These are phyloP conservation scores for Carettochelys insculpta DNA, from an alignment of 2,113 vertebrate genomes.

Conservation along the genomic window DNA sequence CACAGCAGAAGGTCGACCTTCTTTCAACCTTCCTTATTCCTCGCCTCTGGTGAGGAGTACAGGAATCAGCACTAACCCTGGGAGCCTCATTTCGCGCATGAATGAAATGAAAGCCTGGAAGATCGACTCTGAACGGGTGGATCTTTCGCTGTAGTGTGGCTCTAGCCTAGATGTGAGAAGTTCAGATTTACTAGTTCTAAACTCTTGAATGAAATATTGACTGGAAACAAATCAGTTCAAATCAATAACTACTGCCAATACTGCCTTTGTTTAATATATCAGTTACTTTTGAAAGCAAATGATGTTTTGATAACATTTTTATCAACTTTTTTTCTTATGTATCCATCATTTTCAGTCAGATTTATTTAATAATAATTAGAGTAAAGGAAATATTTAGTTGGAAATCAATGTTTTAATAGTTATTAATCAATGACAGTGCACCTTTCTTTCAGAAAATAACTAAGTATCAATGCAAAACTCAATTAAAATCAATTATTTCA, in stretches of 20 bases:
- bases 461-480: background rate
- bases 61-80: no score
- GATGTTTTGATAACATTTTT: background rate
- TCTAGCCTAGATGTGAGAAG: background rate
- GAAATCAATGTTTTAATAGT: background rate
- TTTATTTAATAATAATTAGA: background rate
- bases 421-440: background rate
- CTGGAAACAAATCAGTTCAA: background rate
- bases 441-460: background rate
- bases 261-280: background rate
- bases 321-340: background rate
- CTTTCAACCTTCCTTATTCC: no score
- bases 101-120: no score
- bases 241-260: background rate
- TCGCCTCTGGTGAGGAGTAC: no score
- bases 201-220: background rate
- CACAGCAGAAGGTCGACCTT: no score
- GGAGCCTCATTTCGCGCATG: no score
- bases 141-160: no score
- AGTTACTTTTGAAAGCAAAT: background rate
- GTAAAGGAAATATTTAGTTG: no score
- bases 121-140: no score
- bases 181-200: background rate
- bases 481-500: background rate
- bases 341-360: background rate